A percentile compares a stretch with the other conserved stretches of the same genome.
Conservation (phyloP, 2,113 vertebrate species). For the Echinops telfairi region DNA sequence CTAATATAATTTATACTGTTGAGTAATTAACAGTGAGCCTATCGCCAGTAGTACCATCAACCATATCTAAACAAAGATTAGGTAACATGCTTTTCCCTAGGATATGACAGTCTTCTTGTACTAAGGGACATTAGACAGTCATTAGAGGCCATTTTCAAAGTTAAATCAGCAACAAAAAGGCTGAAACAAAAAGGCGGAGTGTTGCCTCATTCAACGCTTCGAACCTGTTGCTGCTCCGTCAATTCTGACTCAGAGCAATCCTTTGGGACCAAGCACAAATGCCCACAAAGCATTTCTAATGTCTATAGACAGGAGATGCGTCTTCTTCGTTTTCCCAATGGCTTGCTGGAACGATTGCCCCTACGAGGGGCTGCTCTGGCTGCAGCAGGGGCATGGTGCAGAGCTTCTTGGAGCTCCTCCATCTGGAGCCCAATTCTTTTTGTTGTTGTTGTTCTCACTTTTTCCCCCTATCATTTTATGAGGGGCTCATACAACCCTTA, state of each 20-base stretch:
- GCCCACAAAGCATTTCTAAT: neutral
- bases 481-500: too few species aligned
- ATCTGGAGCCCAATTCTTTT: neutral
- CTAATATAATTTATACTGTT: neutral
- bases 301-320: neutral
- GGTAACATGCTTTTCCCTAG: neutral
- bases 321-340: neutral
- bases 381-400: neutral
- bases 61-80: neutral
- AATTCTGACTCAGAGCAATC: neutral
- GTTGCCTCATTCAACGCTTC: neutral
- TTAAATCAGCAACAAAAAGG: neutral
- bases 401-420: accelerated
- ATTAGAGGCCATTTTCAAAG: neutral
- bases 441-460: too few species aligned
- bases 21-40: neutral
- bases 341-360: neutral
- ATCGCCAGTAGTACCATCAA: neutral
- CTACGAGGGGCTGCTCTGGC: neutral
- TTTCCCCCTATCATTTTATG: too few species aligned
- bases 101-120: neutral
- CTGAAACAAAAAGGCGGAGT: neutral
- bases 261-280: neutral
- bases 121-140: neutral
- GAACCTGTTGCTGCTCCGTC: neutral